Evolutionary conservation across 30 jellyfish, hydroid and myxozoan genomes (phyloP), one percentile per base, ranked within the genome.

Genomic region (Nemopilema nomurai): DNA sequence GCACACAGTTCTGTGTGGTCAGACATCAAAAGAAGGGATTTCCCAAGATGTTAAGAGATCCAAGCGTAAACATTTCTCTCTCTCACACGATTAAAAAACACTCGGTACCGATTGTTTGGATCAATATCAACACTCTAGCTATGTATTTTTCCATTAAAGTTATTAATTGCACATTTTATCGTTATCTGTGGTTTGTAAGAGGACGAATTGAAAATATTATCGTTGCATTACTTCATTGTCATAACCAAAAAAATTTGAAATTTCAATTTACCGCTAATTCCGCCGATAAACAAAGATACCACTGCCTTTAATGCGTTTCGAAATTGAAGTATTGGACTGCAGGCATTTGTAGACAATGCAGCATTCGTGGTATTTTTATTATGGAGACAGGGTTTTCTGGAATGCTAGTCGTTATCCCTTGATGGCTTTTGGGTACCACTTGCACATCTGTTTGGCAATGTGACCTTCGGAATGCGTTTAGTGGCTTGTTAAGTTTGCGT

Each of bases 321-420:
- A 41, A n/a, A 41, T 41, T 6, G 9, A 13, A 13, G 57, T 41
- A 41, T 41, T 41, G 57, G 57, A 41, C 57, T 41, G 57, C 57
- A 41, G 57, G 57, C 57, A 41, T 41, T 41, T 41, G 16, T 41
- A 41, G 78, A 68, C 50, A 50, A 4, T 16, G 78, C 30, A 41
- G 78, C 23, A 22, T 26, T 21, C 49, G 73, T 68, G 78, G 78
- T 68, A 68, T 68, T 68, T 68, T 68, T 68, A 68, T 68, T 30
- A 68, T 24, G 78, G 78, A 30, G 78, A 41, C 50, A 41, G 57
- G 57, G 57, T 13, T 41, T 41, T 41, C 57, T 41, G 57, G 57
- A 41, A 41, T 41, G 57, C 57, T 41, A 13, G 57, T 41, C 57
- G 13, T 41, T 41, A 41, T 6, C 57, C 13, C 13, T 41, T 41